These are phyloP conservation scores for Sussaba pulchella DNA, from an alignment of 2,888 invertebrate genomes.

Conservation along the genomic window DNA sequence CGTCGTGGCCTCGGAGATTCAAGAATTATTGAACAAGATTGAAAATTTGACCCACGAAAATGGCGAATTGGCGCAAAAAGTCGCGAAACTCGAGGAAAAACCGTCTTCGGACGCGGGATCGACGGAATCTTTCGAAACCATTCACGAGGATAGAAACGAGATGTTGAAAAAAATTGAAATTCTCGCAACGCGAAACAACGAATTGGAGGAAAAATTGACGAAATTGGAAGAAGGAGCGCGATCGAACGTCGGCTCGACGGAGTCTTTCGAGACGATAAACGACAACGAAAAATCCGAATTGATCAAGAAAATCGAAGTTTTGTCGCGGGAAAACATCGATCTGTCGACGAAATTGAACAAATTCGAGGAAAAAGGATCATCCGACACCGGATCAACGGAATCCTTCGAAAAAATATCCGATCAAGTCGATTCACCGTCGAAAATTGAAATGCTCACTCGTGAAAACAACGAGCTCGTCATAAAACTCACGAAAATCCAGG, in stretches of 20 bases:
- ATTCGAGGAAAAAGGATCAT: constrained; percentile 81
- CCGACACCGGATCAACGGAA: constrained; percentile 82
- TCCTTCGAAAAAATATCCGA: constrained; percentile 82
- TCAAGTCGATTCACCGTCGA: constrained; percentile 71
- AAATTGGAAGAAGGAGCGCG: constrained; percentile 76
- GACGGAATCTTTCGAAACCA: constrained; percentile 81
- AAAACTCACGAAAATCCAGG: constrained; percentile 78
- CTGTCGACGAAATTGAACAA: constrained; percentile 77
- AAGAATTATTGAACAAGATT: constrained; percentile 86
- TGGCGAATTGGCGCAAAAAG: constrained; percentile 86
- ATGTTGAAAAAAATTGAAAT: constrained; percentile 75
- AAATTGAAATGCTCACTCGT: constrained; percentile 76
- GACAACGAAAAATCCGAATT: constrained; percentile 76
- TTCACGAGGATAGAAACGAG: constrained; percentile 75
- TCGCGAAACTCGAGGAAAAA: constrained; percentile 80
- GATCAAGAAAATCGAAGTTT: constrained; percentile 77
- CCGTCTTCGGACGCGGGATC: constrained; percentile 81
- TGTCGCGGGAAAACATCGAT: constrained; percentile 79
- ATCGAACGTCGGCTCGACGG: constrained; percentile 81
- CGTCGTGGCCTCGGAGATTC: constrained; percentile 84
- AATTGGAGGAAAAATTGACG: constrained; percentile 76
- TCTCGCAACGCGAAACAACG: constrained; percentile 77
- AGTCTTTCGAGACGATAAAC: constrained; percentile 82
- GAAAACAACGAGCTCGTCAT: constrained; percentile 80
- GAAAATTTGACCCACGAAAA: constrained; percentile 89